These are phyloP conservation scores for Riparia riparia DNA, from an alignment of 2,113 vertebrate genomes.

Conservation along the genomic window DNA sequence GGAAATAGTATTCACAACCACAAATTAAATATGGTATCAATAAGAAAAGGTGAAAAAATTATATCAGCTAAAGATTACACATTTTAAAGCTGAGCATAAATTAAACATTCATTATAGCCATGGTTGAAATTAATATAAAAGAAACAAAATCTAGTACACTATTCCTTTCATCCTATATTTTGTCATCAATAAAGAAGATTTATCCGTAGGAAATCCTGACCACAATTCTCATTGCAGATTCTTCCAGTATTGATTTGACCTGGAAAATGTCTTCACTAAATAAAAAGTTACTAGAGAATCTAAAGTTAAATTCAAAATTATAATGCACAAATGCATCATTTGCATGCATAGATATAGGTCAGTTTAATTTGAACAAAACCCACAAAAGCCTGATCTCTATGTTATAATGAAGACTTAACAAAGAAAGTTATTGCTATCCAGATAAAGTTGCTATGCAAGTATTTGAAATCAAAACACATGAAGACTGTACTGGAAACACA, in stretches of 20 bases:
- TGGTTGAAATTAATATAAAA: neutral
- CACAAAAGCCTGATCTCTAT: neutral
- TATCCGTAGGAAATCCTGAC: neutral
- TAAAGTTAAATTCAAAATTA: neutral
- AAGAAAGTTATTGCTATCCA: neutral
- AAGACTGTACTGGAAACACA: constrained; percentile 14
- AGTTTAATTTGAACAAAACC: neutral
- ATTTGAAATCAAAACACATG: constrained; percentile 45
- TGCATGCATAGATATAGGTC: neutral
- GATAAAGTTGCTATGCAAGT: neutral
- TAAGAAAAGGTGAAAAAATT: neutral
- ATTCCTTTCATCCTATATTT: neutral
- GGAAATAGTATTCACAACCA: neutral
- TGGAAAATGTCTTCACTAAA: neutral
- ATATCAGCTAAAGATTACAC: neutral
- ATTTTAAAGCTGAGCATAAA: neutral
- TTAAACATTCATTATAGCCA: neutral
- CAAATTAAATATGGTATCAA: neutral
- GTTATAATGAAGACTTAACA: neutral
- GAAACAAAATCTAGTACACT: neutral
- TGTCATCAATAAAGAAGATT: neutral
- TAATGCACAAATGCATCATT: neutral
- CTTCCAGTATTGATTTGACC: neutral
- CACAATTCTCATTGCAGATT: neutral
- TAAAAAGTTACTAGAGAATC: neutral